Evolutionary conservation across 2,113 vertebrate genomes (phyloP), one percentile per base, ranked within the genome.

Genomic region (Malurus cyaneus): DNA sequence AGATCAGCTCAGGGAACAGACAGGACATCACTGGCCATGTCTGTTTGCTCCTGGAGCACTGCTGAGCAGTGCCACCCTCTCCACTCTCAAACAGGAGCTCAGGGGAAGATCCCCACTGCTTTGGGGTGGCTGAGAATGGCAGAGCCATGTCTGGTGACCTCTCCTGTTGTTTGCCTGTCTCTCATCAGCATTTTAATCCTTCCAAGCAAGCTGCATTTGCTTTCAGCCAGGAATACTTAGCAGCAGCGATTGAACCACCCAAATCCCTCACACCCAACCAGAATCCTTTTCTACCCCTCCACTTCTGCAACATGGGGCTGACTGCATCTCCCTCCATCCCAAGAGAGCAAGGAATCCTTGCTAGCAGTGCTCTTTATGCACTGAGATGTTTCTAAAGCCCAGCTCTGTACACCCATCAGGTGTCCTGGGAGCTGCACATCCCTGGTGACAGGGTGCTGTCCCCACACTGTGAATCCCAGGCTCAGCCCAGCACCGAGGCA

Each of bases 371-470:
- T 76, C 41, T 49, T 79, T 52, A 60, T 3, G 8, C 79, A 36
- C 14, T 2, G 0, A 60, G 29, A 26, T 2, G 18, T 80, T 56
- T 20, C 57, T 19, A 39, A n/a, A 29, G 6, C 39, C 42, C 52
- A 71, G 25, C 39, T 88, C 73, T 14, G 39, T 8, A 18, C 1
- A 1, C 5, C 56, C 5, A 0, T 4, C 47, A 81, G 52, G 73
- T 84, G 69, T 14, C 41, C 85, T 70, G 52, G 52, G 39, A 66
- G 19, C 47, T 59, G 64, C 46, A 2, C 1, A 14, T 66, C 28
- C 0, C 0, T 10, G 52, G 56, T 29, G 23, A 21, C 6, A 25
- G 21, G 12, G 47, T 29, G n/a, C 72, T 73, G 54, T 47, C 41
- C 21, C 76, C n/a, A 2, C 0, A 5, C 21, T 28, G 47, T 20